Evolutionary conservation across 2,113 vertebrate species (phyloP).

Genomic region (Rhinolophus sinicus): DNA sequence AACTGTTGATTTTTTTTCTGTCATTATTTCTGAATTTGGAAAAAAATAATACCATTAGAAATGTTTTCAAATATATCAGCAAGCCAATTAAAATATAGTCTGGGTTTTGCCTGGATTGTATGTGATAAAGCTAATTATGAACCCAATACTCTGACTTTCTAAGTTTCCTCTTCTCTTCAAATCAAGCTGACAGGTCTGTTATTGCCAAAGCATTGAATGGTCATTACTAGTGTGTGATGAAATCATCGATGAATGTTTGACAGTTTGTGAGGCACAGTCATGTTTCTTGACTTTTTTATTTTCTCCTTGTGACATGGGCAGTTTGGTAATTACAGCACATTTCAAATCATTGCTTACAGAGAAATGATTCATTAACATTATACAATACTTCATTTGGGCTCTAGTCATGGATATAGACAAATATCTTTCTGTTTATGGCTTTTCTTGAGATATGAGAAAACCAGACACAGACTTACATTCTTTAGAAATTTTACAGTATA

Average conservation of each 20-base stretch:
- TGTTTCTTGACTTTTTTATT: not conserved
- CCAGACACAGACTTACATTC: slow-evolving; percentile 42
- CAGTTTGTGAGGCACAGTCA: not conserved
- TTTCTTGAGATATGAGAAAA: slow-evolving; percentile 59
- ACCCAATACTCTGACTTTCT: not conserved
- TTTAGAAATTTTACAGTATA: slow-evolving; percentile 72
- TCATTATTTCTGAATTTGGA: slow-evolving; percentile 63
- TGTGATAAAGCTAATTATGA: slow-evolving; percentile 34
- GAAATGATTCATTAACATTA: slow-evolving; percentile 32
- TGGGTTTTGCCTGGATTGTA: not conserved
- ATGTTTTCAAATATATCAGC: slow-evolving; percentile 62
- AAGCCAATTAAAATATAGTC: slow-evolving; percentile 56
- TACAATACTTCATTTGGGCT: not conserved
- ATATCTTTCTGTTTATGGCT: slow-evolving; percentile 43
- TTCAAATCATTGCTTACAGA: slow-evolving; percentile 19
- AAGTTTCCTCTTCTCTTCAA: not conserved
- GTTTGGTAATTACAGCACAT: slow-evolving; percentile 41
- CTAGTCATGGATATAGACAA: slow-evolving; percentile 16
- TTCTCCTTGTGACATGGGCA: not conserved
- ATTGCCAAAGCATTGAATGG: not conserved
- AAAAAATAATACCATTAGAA: slow-evolving; percentile 60
- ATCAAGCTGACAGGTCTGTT: not conserved
- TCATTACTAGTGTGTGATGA: not conserved
- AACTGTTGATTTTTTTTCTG: slow-evolving; percentile 7
- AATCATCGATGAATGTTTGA: slow-evolving; percentile 22